Base-by-base conservation (phyloP, 2,888 invertebrate genomes). In the Rugalucina vietnamica region DNA sequence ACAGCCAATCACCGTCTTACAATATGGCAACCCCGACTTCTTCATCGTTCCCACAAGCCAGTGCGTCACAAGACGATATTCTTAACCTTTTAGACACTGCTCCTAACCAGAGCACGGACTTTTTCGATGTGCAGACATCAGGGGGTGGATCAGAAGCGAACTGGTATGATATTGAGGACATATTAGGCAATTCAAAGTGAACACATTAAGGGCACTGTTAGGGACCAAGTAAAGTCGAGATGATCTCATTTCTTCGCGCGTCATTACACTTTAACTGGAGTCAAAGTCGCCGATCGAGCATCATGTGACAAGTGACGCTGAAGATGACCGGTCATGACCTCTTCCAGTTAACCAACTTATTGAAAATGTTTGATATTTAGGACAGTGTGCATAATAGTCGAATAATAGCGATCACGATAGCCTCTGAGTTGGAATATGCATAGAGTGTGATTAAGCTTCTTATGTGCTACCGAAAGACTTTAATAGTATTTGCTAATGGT, bases 81-180 rank as follows among this genome's bases (percentile, higher is more conserved):
- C 96, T 98, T 91, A 98, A 98, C 96, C 97, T 98, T 95, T 96
- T 98, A 86, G 98, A 98, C 95, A 96, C 98, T 70, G 96, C 98
- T 60, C 92, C 91, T 50, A 90, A 90, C 76, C 89, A 90, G 65
- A 90, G 89, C 86, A 88, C 92, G 32, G 97, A 98, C 95, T 96
- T 97, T 83, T 96, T 98, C 92, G 98, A 98, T 49, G 96, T 93
- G 71, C 91, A 91, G 73, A 90, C 87, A 65, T 85, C 91, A 8
- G 90, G 88, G 37, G 86, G 84, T 36, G 82, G 76, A 0, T 76
- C 86, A 8, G 88, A 88, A 65, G 84, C 88, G 1, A 88, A 88
- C 50, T 88, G 88, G 88, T 84, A 82, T 71, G 88, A 88, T 60
- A 84, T 88, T 72, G 88, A 88, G 21, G 85, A 88, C 71, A 86